Base-by-base conservation (phyloP, 2,113 vertebrate genomes). In the Thomomys bottae region DNA sequence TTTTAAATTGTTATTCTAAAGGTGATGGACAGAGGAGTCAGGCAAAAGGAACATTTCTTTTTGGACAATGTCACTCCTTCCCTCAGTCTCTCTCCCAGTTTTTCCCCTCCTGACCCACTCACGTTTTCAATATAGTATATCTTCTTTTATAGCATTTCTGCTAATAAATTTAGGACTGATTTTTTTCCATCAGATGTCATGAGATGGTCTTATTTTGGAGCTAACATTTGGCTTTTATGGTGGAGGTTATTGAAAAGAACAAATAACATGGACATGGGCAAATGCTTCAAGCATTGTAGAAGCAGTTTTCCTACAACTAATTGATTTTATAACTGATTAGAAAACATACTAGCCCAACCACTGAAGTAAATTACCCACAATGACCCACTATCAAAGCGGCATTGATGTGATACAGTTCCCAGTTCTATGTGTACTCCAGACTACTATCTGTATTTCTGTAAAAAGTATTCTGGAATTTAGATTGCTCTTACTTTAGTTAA, bases 221-320 rank as follows among this genome's bases (percentile, higher is more conserved):
- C 32, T 91, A 30, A 20, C 85, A n/a, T 88, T 80, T 93, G 72
- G 76, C 87, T 84, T 54, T 72, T 49, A n/a, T 76, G 86, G 80
- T 83, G 54, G 32, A 90, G 3, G 8, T 34, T 34, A 45, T 45
- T 63, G 36, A 36, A 89, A 81, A 92, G 8, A 17, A n/a, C 24
- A 71, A 32, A 78, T 85, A 59, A 70, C 40, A 24, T 15, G 40
- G 57, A 57, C 12, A 0, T n/a, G 34, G 79, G 24, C 54, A 78
- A 49, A 68, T 1, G 2, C 63, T 73, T 71, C 32, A 57, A 49
- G 57, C 59, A n/a, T 79, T 81, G 84, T 40, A 77, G 72, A 81
- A 89, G 54, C 32, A 36, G 42, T 8, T 20, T n/a, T 40, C 45
- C 61, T 63, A 14, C 4, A 76, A 6, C 76, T 75, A 64, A 38